These are phyloP conservation scores for Dolomedes plantarius DNA, from an alignment of 2,888 invertebrate genomes.

Conservation along the genomic window DNA sequence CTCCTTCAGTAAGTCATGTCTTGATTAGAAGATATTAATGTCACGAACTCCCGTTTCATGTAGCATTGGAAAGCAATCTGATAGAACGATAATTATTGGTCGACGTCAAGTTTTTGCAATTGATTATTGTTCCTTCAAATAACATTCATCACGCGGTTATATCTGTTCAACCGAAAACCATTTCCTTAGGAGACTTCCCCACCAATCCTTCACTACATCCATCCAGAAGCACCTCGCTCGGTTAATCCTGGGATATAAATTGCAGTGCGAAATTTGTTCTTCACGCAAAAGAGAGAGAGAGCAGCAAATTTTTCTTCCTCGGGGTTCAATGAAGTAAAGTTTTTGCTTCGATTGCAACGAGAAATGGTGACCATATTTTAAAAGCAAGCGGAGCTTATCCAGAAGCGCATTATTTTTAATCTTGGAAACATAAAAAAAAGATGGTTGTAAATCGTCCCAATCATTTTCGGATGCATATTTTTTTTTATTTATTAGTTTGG, in stretches of 20 bases:
- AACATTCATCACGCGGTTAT: no score
- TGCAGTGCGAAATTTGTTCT: constrained; percentile 6
- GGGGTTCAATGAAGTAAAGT: constrained; percentile 8
- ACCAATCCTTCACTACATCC: neutral
- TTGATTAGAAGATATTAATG: no score
- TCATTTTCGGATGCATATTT: constrained; percentile 27
- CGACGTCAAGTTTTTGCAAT: no score
- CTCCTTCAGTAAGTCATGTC: no score
- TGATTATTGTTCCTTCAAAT: no score
- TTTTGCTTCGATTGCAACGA: constrained; percentile 17
- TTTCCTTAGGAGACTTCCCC: neutral
- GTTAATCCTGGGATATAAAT: constrained; percentile 47
- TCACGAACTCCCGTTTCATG: no score
- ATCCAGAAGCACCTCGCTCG: constrained; percentile 15
- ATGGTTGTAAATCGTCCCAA: constrained; percentile 25
- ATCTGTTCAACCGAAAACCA: neutral
- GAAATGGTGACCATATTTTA: constrained; percentile 43
- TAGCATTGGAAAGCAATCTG: no score
- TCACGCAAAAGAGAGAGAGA: constrained; percentile 2
- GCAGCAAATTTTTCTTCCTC: neutral
- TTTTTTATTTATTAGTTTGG: constrained; percentile 33
- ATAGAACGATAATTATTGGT: no score
- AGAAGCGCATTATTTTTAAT: constrained; percentile 47
- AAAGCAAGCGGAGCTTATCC: constrained; percentile 27
- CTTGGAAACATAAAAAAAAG: constrained; percentile 26